A percentile compares a stretch with the other conserved stretches of the same genome.
Evolutionary conservation across 2,113 vertebrate genomes (phyloP).

Genomic region (Formicarius rufipectus): DNA sequence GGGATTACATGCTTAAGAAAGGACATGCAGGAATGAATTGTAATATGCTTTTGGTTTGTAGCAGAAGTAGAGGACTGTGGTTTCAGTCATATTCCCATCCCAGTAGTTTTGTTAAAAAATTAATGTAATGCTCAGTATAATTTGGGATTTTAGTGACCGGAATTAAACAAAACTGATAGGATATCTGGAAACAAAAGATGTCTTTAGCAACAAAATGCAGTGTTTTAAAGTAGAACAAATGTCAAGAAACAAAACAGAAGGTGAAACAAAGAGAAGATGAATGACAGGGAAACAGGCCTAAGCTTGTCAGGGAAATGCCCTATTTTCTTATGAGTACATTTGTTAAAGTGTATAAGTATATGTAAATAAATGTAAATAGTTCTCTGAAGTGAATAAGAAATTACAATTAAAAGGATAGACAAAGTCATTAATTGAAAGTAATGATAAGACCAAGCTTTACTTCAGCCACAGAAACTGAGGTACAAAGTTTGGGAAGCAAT

Average conservation of each 20-base stretch:
- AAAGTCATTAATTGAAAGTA: conserved; percentile 37
- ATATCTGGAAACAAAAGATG: not conserved
- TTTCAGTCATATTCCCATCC: not conserved
- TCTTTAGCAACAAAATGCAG: not conserved
- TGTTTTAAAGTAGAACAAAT: not conserved
- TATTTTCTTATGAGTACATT: conserved; percentile 23
- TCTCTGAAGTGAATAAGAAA: conserved; percentile 33
- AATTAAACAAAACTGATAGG: conserved; percentile 2
- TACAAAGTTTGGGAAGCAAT: not conserved
- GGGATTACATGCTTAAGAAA: not conserved
- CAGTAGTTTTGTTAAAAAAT: not conserved
- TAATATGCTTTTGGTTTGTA: not conserved
- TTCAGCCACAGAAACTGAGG: not conserved
- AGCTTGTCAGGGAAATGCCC: conserved; percentile 3
- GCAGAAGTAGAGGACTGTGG: not conserved
- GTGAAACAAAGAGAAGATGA: conserved; percentile 25
- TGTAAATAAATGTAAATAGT: conserved; percentile 38
- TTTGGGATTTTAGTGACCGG: not conserved
- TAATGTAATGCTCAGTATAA: not conserved
- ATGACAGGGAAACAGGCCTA: conserved; percentile 5
- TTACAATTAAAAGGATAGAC: conserved; percentile 33
- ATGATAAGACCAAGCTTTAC: conserved; percentile 23
- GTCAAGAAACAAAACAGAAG: conserved; percentile 10
- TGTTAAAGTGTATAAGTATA: conserved; percentile 22
- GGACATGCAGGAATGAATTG: not conserved